These are phyloP conservation scores for Scaptomyza flava DNA, from an alignment of 2,888 invertebrate species.

Conservation along the genomic window DNA sequence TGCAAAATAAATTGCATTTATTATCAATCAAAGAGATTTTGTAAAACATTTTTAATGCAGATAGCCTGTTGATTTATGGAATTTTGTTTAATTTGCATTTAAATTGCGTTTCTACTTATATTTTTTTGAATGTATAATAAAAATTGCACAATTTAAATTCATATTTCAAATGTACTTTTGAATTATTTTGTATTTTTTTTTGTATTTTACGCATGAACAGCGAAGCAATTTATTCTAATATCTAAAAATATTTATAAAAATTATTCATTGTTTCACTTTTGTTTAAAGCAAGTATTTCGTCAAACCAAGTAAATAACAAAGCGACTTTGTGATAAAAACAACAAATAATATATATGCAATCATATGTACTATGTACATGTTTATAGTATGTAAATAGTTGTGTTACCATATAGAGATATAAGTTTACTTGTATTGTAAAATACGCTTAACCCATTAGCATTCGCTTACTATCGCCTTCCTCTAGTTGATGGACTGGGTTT, in stretches of 20 bases:
- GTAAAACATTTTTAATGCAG: neutral
- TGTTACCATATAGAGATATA: slow-evolving; percentile 5
- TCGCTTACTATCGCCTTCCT: neutral
- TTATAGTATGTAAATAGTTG: neutral
- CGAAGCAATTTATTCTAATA: too few relatives aligned
- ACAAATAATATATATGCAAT: slow-evolving; percentile 1
- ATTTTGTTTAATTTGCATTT: neutral
- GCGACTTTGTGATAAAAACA: slow-evolving; percentile 20
- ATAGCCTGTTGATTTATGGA: neutral
- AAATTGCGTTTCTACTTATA: neutral
- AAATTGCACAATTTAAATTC: too few relatives aligned
- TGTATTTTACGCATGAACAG: neutral
- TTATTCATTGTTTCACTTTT: neutral
- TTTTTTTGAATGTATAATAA: neutral
- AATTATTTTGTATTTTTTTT: neutral
- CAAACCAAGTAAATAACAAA: neutral
- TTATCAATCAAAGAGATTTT: neutral
- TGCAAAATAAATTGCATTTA: neutral
- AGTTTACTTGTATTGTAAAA: slow-evolving; percentile 1
- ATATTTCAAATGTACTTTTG: neutral
- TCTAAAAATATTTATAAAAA: neutral
- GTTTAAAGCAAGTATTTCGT: neutral
- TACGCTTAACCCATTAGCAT: slow-evolving; percentile 28
- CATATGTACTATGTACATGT: neutral
- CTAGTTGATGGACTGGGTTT: neutral